These are phyloP conservation scores for Xerus inauris DNA, from an alignment of 2,113 vertebrate genomes.

Conservation along the genomic window DNA sequence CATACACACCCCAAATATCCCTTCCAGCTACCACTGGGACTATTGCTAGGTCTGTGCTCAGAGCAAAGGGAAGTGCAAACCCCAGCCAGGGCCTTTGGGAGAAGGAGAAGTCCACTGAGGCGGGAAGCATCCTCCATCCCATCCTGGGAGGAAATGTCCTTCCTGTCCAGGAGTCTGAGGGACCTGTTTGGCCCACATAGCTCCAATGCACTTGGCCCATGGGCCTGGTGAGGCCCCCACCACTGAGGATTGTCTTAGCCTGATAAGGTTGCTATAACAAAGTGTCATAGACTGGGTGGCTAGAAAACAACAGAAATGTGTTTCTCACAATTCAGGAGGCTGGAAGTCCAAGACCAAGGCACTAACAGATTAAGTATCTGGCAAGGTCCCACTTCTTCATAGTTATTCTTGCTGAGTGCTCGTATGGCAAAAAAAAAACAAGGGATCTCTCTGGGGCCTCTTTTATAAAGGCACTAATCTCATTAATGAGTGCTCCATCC, in stretches of 20 bases:
- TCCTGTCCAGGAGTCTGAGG: background rate
- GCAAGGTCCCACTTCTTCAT: background rate
- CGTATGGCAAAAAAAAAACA: no score
- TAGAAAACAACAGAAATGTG: background rate
- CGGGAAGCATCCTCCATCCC: background rate
- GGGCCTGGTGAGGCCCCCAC: background rate
- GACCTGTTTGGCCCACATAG: background rate
- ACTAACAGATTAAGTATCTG: background rate
- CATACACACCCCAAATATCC: background rate
- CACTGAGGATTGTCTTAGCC: background rate
- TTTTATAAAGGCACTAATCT: background rate
- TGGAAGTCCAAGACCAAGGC: background rate
- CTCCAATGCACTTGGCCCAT: background rate
- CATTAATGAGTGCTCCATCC: background rate
- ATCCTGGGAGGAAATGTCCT: background rate
- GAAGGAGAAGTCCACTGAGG: background rate
- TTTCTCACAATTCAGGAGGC: background rate
- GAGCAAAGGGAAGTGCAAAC: background rate
- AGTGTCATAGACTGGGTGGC: background rate
- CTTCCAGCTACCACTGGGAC: background rate
- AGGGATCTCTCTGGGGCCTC: no score
- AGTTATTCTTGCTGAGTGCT: background rate
- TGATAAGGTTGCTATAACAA: background rate
- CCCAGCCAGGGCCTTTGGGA: no score
- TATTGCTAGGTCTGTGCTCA: background rate